Conservation (phyloP, 2,797 vertebrate genomes). For the Hirundo rustica region DNA sequence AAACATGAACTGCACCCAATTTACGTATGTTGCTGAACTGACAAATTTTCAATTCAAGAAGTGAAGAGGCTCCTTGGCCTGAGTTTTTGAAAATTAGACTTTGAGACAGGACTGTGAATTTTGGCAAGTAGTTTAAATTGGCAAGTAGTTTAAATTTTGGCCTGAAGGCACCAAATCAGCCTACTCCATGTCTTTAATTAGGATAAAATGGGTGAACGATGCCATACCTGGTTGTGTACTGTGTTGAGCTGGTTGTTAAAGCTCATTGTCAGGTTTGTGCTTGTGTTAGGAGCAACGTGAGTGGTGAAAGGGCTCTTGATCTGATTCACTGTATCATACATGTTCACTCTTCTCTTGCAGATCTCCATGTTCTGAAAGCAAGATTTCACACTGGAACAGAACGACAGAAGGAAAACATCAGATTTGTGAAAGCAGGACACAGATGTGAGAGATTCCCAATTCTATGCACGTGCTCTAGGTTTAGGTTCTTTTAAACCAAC, state of each 20-base stretch:
- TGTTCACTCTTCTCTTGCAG: constrained; percentile 93
- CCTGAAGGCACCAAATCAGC: background rate
- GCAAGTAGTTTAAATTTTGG: background rate
- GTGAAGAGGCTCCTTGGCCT: background rate
- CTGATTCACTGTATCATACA: constrained; percentile 90
- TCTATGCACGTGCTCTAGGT: background rate
- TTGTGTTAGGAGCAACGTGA: constrained; percentile 87
- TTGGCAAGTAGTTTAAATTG: background rate
- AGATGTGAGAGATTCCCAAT: background rate
- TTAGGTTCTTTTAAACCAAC: background rate
- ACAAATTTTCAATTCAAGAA: background rate
- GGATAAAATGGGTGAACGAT: background rate
- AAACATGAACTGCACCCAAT: background rate
- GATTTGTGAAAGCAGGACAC: background rate
- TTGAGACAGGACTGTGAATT: background rate
- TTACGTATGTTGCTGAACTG: background rate
- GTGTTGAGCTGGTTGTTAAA: constrained; percentile 96
- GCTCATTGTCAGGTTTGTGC: constrained; percentile 95
- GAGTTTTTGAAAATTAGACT: background rate
- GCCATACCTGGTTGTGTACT: constrained; percentile 90
- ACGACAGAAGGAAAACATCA: background rate
- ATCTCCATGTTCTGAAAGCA: constrained; percentile 99
- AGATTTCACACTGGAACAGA: constrained; percentile 89
- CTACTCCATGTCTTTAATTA: background rate
- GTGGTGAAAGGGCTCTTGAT: constrained; percentile 91